These are phyloP conservation scores for honey bee (Apis mellifera) DNA, from an alignment of 1,140 invertebrate genomes.

Conservation along the genomic window DNA sequence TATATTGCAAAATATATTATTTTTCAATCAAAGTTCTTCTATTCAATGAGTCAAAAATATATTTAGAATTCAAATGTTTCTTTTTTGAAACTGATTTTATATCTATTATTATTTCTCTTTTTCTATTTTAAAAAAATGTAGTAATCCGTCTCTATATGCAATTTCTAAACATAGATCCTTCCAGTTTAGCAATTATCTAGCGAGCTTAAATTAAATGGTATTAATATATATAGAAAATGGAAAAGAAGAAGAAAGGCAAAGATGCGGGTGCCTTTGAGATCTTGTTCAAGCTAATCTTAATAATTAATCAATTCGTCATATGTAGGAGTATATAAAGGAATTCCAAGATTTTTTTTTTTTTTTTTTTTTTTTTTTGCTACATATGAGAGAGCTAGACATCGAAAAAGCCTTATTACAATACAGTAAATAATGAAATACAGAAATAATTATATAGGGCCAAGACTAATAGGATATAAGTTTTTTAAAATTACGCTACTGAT, in stretches of 20 bases:
- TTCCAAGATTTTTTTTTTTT: constrained; percentile 33
- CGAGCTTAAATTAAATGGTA: constrained; percentile 25
- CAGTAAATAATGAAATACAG: constrained; percentile 49
- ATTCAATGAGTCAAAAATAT: not conserved
- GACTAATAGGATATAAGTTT: constrained; percentile 53
- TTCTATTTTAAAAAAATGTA: constrained; percentile 5
- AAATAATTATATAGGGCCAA: constrained; percentile 46
- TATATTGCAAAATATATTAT: constrained; percentile 25
- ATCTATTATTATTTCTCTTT: not conserved
- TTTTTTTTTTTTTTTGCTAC: constrained; percentile 32
- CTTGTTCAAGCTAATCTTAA: constrained; percentile 66
- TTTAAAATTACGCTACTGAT: constrained; percentile 41
- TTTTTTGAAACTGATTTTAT: not conserved
- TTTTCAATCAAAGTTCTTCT: constrained; percentile 7
- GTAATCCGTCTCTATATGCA: constrained; percentile 20
- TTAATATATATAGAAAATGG: not conserved
- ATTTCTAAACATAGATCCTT: constrained; percentile 31
- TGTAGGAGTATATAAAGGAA: constrained; percentile 21
- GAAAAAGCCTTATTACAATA: constrained; percentile 75
- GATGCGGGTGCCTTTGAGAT: constrained; percentile 63
- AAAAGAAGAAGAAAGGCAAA: not conserved
- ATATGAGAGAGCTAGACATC: constrained; percentile 68
- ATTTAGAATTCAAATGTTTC: not conserved
- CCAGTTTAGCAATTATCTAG: constrained; percentile 12
- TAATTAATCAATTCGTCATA: constrained; percentile 62